A percentile compares a stretch with the other conserved stretches of the same genome.
These are phyloP conservation scores for Ciconia boyciana DNA, from an alignment of 2,113 vertebrate genomes.

Conservation along the genomic window DNA sequence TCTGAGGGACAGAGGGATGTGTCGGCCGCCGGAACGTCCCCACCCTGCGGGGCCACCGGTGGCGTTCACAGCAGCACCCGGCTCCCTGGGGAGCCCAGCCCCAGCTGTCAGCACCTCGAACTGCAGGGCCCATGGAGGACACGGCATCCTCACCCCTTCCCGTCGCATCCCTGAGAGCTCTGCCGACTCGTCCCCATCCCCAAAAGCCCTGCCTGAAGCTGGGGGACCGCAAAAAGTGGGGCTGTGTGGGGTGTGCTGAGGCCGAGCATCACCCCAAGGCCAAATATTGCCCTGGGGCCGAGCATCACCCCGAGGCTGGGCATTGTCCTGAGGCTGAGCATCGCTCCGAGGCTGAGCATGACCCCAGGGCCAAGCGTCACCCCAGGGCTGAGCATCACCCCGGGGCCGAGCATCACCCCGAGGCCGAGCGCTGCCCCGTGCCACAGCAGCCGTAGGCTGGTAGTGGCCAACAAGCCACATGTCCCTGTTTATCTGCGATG, in stretches of 20 bases:
- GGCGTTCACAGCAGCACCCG: neutral
- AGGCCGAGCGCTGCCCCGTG: neutral
- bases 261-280: neutral
- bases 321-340: fast-evolving
- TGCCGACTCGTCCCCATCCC: fast-evolving
- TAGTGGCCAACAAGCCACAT: fast-evolving
- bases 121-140: fast-evolving
- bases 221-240: neutral
- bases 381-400: fast-evolving
- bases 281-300: too few relatives aligned
- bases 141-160: fast-evolving
- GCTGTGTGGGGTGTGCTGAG: neutral
- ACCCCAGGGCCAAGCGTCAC: fast-evolving
- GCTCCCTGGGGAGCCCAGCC: neutral
- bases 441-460: neutral
- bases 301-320: fast-evolving
- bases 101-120: fast-evolving
- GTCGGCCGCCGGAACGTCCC: fast-evolving
- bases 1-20: fast-evolving
- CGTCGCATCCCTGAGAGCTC: fast-evolving
- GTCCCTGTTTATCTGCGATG: neutral
- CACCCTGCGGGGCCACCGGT: fast-evolving
- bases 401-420: fast-evolving
- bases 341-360: too few relatives aligned
- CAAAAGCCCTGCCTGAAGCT: neutral